Conservation (phyloP, 2,888 invertebrate genomes). For the Synanthedon tipuliformis region DNA sequence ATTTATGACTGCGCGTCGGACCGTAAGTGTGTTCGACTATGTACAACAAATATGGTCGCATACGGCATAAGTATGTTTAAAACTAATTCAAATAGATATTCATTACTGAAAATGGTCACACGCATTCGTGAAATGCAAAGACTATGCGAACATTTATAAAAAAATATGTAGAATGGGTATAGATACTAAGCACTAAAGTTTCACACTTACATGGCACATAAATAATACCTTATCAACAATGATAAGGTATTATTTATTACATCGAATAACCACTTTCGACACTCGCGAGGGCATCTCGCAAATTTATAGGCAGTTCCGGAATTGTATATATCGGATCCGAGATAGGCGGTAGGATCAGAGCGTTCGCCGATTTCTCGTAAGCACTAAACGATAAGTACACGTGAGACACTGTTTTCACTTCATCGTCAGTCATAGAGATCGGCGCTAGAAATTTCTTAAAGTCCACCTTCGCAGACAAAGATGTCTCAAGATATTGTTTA, state of each 20-base stretch:
- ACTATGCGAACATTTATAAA: too few relatives aligned
- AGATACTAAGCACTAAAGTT: too few relatives aligned
- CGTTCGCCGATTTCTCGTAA: conserved; percentile 45
- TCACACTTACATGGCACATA: background rate
- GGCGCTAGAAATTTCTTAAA: conserved; percentile 43
- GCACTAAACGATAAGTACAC: conserved; percentile 42
- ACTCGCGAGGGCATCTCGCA: conserved; percentile 38
- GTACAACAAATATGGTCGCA: too few relatives aligned
- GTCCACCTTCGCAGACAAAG: conserved; percentile 26
- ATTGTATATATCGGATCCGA: conserved; percentile 49
- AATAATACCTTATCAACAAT: background rate
- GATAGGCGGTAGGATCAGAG: conserved; percentile 45
- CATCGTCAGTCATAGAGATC: conserved; percentile 48
- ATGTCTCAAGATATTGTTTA: conserved; percentile 25
- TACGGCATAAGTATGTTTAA: too few relatives aligned
- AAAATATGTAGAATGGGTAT: too few relatives aligned
- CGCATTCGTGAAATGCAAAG: too few relatives aligned
- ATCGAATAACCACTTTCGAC: conserved; percentile 37
- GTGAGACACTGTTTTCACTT: conserved; percentile 44
- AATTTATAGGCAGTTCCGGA: conserved; percentile 45
- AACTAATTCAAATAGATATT: too few relatives aligned
- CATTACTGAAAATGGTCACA: too few relatives aligned
- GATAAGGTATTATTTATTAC: conserved; percentile 15
- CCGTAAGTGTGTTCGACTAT: too few relatives aligned
- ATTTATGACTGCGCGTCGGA: too few relatives aligned